These are phyloP conservation scores for Polydrusus tereticollis DNA, from an alignment of 2,888 invertebrate species.

Conservation along the genomic window DNA sequence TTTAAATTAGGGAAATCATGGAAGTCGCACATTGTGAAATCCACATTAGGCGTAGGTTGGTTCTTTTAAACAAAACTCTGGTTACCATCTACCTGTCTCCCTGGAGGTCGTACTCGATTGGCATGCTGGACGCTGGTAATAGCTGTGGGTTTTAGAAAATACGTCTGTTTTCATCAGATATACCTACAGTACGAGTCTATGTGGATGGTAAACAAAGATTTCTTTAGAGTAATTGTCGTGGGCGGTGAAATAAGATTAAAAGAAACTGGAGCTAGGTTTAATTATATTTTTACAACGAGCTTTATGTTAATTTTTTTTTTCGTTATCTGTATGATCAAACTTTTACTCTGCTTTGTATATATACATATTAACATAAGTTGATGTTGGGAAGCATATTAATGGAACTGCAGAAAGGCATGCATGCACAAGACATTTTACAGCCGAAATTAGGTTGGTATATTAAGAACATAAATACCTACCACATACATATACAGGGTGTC, in stretches of 20 bases:
- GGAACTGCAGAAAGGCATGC: too few species aligned
- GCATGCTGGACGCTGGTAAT: slow-evolving; percentile 21
- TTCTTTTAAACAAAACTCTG: slow-evolving; percentile 1
- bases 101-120: slow-evolving; percentile 20
- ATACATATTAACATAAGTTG: too few species aligned
- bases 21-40: slow-evolving; percentile 16
- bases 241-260: neutral
- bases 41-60: slow-evolving; percentile 1
- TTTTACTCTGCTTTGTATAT: too few species aligned
- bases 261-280: neutral
- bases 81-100: slow-evolving; percentile 21
- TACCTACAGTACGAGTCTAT: neutral
- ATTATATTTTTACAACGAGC: neutral
- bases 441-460: too few species aligned
- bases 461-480: too few species aligned
- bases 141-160: slow-evolving; percentile 13
- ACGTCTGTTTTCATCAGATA: slow-evolving; percentile 2
- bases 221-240: neutral
- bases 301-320: neutral
- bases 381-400: too few species aligned
- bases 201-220: neutral
- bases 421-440: too few species aligned
- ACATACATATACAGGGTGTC: too few species aligned
- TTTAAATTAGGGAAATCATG: too few species aligned
- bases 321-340: neutral